Conservation (phyloP, 1,140 invertebrate genomes). For the Micrasema minimum region DNA sequence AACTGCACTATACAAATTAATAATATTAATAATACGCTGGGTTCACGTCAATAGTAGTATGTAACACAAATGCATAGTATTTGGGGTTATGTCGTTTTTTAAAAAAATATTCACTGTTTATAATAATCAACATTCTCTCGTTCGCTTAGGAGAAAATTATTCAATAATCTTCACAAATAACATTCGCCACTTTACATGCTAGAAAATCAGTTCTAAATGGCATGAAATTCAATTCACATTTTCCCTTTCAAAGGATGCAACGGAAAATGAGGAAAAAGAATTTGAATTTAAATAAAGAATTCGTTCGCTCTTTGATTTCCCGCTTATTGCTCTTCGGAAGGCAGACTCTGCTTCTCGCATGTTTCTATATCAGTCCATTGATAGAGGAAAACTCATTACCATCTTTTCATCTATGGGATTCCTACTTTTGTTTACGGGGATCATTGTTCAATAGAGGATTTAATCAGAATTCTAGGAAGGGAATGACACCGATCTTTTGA, state of each 20-base stretch:
- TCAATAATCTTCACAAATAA: too few relatives aligned
- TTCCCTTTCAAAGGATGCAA: slow-evolving; percentile 4
- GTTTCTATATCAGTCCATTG: slow-evolving; percentile 7
- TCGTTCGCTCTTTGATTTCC: slow-evolving; percentile 21
- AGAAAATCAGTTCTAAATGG: too few relatives aligned
- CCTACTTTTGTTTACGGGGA: slow-evolving; percentile 21
- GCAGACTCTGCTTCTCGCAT: slow-evolving; percentile 4
- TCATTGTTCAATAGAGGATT: slow-evolving; percentile 10
- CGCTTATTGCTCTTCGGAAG: slow-evolving; percentile 26
- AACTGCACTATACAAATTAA: too few relatives aligned
- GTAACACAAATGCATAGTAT: too few relatives aligned
- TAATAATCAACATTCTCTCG: too few relatives aligned
- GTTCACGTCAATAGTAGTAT: too few relatives aligned
- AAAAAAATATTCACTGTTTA: too few relatives aligned
- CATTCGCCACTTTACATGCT: too few relatives aligned
- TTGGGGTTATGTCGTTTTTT: too few relatives aligned
- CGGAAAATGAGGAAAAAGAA: slow-evolving; percentile 5
- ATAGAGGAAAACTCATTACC: slow-evolving; percentile 34
- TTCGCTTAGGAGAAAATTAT: too few relatives aligned
- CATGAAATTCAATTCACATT: neutral
- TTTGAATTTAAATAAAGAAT: slow-evolving; percentile 31
- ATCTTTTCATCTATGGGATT: slow-evolving; percentile 34
- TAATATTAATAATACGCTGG: too few relatives aligned
- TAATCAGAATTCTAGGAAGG: slow-evolving; percentile 6
- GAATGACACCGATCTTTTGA: too few relatives aligned